Evolutionary conservation across 2,113 vertebrate species (phyloP), one percentile per base, ranked within the genome.

Genomic region (Mystacornis crossleyi): DNA sequence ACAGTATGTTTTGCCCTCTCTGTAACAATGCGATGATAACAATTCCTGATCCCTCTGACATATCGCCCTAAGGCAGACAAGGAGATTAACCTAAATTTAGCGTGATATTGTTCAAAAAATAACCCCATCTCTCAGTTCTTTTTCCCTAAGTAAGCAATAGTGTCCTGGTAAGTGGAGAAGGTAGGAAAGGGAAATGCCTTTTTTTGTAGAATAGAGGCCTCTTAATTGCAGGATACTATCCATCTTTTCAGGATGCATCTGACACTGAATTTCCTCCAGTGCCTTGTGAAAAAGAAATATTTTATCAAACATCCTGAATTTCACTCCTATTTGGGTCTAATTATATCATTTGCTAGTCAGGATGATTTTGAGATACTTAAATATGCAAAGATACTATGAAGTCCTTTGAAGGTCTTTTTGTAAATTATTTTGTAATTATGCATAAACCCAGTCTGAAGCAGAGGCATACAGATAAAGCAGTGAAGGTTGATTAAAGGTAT

Each of bases 251-350:
- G 93, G 88, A 89, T 93, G 86, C 40, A 13, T 64, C 50, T 89
- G 94, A 96, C 94, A 65, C 14, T 71, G 42, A 45, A 86, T 97
- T 97, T 97, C 93, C 95, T 97, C 86, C 60, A 66, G 67, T 45
- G n/a, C 26, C 45, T 36, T 82, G 33, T 69, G 81, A 91, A 95
- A 95, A 89, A 93, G 47, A 75, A 80, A 29, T 86, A 74, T 77
- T 93, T 92, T 73, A 84, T 85, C 81, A 65, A 43, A 60, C 72
- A 74, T 94, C 94, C 90, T 93, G 87, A 73, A 65, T 92, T 88
- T 81, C 15, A 4, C 86, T 95, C 26, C 34, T 84, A 11, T 89
- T 92, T 82, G 53, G 21, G 70, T 72, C 58, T 90, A 88, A 73
- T 75, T 48, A 55, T 82, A 31, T 62, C 48, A 90, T 66, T 73